Conservation (phyloP, 1,140 invertebrate species). For the Zaprionus camerounensis region DNA sequence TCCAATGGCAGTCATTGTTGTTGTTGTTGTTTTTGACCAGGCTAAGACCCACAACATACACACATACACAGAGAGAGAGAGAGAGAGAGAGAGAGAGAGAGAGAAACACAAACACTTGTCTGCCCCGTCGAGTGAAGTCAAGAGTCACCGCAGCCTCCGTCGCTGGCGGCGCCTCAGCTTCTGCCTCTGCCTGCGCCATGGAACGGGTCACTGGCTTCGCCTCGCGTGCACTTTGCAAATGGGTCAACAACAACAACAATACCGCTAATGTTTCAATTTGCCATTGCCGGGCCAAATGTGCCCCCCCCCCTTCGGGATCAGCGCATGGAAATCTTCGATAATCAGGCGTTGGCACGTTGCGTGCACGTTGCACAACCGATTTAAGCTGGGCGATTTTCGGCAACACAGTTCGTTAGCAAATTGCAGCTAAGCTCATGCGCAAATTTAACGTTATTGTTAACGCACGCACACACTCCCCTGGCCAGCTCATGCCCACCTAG, state of each 20-base stretch:
- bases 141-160: constrained; percentile 45
- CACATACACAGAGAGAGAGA: too few relatives aligned
- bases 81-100: not conserved
- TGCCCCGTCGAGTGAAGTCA: constrained; percentile 60
- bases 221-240: constrained; percentile 74
- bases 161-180: not conserved
- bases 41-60: constrained; percentile 36
- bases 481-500: constrained; percentile 20
- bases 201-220: constrained; percentile 49
- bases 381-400: constrained; percentile 52
- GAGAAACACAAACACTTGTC: constrained; percentile 71
- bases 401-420: constrained; percentile 50
- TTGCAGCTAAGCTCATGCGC: constrained; percentile 44
- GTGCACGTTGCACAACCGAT: constrained; percentile 66
- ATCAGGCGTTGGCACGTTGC: constrained; percentile 70
- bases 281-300: constrained; percentile 8
- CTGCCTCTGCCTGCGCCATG: constrained; percentile 13
- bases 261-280: constrained; percentile 66
- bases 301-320: not conserved
- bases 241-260: constrained; percentile 59
- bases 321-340: constrained; percentile 67
- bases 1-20: constrained; percentile 42
- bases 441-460: constrained; percentile 46
- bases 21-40: constrained; percentile 31
- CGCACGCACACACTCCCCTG: constrained; percentile 4